A percentile compares a stretch with the other conserved stretches of the same genome.
phyloP scores from a whole-genome alignment of 2,113 vertebrate species.

The Conger conger region DNA sequence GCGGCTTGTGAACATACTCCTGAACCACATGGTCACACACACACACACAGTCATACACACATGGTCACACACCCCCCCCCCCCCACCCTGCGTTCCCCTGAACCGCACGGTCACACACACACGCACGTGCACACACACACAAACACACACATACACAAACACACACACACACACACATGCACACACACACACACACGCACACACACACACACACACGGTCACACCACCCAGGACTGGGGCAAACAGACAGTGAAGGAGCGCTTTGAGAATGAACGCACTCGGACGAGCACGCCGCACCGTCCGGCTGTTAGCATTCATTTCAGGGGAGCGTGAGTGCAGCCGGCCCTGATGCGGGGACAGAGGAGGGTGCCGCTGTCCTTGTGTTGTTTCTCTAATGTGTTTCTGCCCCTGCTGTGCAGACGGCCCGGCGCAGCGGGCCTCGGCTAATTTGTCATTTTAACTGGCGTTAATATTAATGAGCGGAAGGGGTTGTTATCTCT shows the following conservation, averaged over 20 bases:
- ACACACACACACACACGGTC: too few species aligned
- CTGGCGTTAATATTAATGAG: slow-evolving; percentile 31
- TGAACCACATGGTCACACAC: too few species aligned
- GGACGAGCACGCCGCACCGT: not conserved
- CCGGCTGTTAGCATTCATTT: not conserved
- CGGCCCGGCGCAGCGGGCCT: slow-evolving; percentile 20
- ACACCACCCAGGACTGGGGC: not conserved
- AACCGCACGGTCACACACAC: too few species aligned
- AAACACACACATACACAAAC: too few species aligned
- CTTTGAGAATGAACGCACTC: not conserved
- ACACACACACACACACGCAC: too few species aligned
- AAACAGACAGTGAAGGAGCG: not conserved
- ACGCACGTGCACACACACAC: too few species aligned
- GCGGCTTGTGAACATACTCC: too few species aligned
- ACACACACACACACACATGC: too few species aligned
- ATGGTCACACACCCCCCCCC: too few species aligned
- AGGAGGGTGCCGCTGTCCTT: slow-evolving; percentile 24
- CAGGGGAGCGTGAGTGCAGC: not conserved
- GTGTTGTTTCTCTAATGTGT: not conserved
- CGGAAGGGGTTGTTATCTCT: slow-evolving; percentile 21
- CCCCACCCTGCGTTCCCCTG: not conserved
- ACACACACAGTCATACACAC: too few species aligned
- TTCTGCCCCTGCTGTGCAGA: slow-evolving; percentile 17
- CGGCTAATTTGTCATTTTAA: slow-evolving; percentile 33
- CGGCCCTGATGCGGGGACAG: slow-evolving; percentile 8